Evolutionary conservation across 2,113 vertebrate genomes (phyloP).

Genomic region (Neolamprologus tretocephalus): DNA sequence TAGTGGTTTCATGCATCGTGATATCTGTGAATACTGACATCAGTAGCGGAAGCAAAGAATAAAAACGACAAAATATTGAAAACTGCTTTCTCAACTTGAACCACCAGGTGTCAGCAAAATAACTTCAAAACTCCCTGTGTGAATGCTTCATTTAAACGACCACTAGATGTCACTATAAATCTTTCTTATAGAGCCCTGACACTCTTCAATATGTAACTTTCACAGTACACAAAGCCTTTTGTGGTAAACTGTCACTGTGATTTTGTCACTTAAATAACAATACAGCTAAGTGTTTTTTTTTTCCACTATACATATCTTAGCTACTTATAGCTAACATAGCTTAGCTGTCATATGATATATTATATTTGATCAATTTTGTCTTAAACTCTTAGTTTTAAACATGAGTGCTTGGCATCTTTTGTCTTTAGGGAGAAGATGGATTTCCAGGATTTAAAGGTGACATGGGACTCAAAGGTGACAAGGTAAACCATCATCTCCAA

Average conservation of each 20-base stretch:
- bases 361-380: neutral
- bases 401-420: neutral
- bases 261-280: neutral
- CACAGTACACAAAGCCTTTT: neutral
- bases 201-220: neutral
- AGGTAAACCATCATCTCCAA: slow-evolving; percentile 70
- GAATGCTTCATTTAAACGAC: neutral
- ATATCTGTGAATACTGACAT: neutral
- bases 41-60: neutral
- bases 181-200: neutral
- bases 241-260: neutral
- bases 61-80: neutral
- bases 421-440: slow-evolving; percentile 90
- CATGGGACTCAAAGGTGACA: slow-evolving; percentile 96
- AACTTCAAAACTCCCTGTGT: neutral
- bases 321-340: neutral
- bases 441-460: slow-evolving; percentile 99
- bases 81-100: slow-evolving; percentile 19
- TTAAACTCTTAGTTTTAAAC: neutral
- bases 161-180: slow-evolving; percentile 58
- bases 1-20: neutral
- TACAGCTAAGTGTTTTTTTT: neutral
- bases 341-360: neutral
- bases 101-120: slow-evolving; percentile 56
- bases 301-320: neutral